Base-by-base conservation (phyloP, 2,888 invertebrate species). In the Trissolcus brochymenae region DNA sequence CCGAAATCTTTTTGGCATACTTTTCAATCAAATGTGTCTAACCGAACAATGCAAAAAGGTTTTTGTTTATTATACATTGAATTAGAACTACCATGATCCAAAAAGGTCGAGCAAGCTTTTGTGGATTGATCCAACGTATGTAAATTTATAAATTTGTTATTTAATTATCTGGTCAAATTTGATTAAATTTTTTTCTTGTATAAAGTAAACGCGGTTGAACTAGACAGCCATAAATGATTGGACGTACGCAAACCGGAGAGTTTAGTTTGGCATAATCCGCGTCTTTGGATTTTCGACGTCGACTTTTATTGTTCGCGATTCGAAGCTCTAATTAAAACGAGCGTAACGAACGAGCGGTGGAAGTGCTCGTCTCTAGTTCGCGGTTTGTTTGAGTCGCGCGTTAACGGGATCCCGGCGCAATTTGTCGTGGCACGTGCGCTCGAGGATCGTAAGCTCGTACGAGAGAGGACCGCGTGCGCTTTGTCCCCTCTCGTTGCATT, bases 331-430 rank as follows among this genome's bases (percentile, higher is more conserved):
- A 79, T 79, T 72, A 76, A 70, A 73, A 62, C 60, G 65, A 46
- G 41, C 68, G 46, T 76, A 79, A 73, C 56, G 65, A 76, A 79
- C 66, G 76, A 73, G 68, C 41, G 7, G 65, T 66, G 66, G 59
- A 72, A 76, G 72, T 59, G 62, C 72, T 79, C 73, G 73, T 76
- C 72, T 66, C 60, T 55, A 71, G 71, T 51, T 68, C 59, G 76
- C 54, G 76, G 76, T 76, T 71, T 64, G 70, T 60, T 71, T 65
- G 60, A 70, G 76, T 56, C 61, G 54, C 70, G 59, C 41, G 66
- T 66, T 71, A 76, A 76, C 70, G 70, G 61, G 51, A 61, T 71
- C 60, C 61, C 50, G 43, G 46, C 35, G 56, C 56, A 66, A 76
- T 72, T 75, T 72, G 75, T 72, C 70, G 73, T 61, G 35, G 68